Base-by-base conservation (phyloP, 1,140 invertebrate genomes). In the Drosophila rhopaloa region DNA sequence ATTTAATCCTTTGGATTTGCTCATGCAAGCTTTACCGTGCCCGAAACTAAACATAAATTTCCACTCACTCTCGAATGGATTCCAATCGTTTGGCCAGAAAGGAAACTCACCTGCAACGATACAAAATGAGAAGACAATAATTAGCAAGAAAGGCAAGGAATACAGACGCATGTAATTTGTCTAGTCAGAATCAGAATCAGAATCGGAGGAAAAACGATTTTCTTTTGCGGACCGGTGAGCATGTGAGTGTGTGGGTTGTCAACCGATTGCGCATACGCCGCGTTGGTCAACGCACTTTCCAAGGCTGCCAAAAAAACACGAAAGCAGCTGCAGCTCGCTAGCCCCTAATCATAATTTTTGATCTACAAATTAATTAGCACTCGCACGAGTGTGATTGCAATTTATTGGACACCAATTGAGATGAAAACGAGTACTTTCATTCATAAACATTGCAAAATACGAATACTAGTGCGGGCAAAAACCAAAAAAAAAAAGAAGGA, bases 401-500 rank as follows among this genome's bases (percentile, higher is more conserved):
- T 89, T 89, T 89, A 89, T 89, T 84, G 77, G 84, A 89, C 85
- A 89, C 77, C 84, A 75, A 86, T 86, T 83, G 83, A 83, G 76
- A 89, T 40, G 84, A 62, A 55, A 71, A 74, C 74, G 53, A 59
- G 40, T 51, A 76, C 74, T 76, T 88, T 85, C 83, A 88, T 88
- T 88, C 83, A 88, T 89, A 84, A 88, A 84, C 76, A 81, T 85
- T 68, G 71, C 48, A 80, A 70, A 81, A 62, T 44, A 38, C 53
- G 48, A 27, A n/a, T 32, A 51, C n/a, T 19, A 35, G 48, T 67
- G 27, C 44, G 46, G 24, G 24, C 24, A 24, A 37, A 41, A 50
- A 44, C 1, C 16, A 16, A 29, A 11, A 51, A 13, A 68, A 65
- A 54, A 29, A 41, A 50, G 44, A 29, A 11, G 63, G 14, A 68